Base-by-base conservation (phyloP, 2,888 invertebrate genomes). In the Hypercompe scribonia region DNA sequence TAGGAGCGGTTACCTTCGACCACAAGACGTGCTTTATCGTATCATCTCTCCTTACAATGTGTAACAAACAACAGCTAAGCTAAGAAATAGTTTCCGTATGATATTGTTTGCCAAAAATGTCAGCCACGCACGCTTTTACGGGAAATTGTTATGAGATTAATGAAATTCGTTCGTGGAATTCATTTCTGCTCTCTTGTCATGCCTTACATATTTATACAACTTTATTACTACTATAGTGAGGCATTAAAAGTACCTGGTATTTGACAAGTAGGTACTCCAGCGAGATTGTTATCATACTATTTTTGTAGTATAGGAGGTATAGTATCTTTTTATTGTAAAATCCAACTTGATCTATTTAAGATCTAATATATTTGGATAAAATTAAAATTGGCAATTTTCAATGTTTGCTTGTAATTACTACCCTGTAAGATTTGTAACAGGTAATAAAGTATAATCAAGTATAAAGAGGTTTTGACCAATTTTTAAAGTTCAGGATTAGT, bases 111-210 rank as follows among this genome's bases (percentile, higher is more conserved):
- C 69, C 67, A 74, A 77, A 81, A 82, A 85, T 85, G 81, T 79
- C 74, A 76, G 75, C 77, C 72, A 80, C 81, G 77, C 78, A 71
- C 74, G 71, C 78, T 81, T 80, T 74, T 70, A 77, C 75, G 72
- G 78, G 73, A 81, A 81, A 85, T 77, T 74, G 72, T 80, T 80
- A 81, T 81, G 78, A 83, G 81, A 80, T 81, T 85, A 82, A 75
- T 81, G 79, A 79, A 81, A 84, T 78, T 72, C 74, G 73, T 78
- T 73, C 66, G 65, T 34, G 67, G 73, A 78, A 67, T n/a, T 70
- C 68, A 58, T 75, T 31, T 63, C 31, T 76, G 79, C 75, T 81
- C 76, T 67, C 46, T 75, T 68, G 74, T 71, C 71, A 72, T 83
- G 46, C 68, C 70, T 13, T 58, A 28, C n/a, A 3, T 54, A 54